Evolutionary conservation across 2,113 vertebrate species (phyloP).

Genomic region (Phainopepla nitens): DNA sequence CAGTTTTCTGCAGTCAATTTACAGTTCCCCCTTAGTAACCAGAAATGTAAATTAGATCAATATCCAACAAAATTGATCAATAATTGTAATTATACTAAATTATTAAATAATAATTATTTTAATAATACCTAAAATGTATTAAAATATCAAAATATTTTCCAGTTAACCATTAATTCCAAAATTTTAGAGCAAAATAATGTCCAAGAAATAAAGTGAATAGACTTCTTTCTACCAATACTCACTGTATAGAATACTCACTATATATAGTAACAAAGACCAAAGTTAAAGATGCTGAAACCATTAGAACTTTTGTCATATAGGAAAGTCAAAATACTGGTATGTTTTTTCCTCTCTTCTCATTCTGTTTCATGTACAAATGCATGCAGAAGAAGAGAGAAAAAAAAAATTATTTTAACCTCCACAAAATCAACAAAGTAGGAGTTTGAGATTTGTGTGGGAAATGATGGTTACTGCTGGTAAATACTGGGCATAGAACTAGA

Average conservation of each 20-base stretch:
- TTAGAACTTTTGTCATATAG: not conserved
- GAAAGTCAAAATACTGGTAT: not conserved
- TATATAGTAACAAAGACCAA: not conserved
- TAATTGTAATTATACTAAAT: not conserved
- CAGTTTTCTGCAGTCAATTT: not conserved
- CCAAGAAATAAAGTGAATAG: not conserved
- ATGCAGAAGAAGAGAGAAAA: not conserved
- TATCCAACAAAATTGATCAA: not conserved
- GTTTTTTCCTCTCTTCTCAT: not conserved
- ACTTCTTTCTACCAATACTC: not conserved
- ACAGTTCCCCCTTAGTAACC: not conserved
- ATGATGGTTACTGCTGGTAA: not conserved
- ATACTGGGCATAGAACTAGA: not conserved
- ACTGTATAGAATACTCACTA: not conserved
- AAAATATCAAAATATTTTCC: not conserved
- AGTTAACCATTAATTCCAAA: too few relatives aligned
- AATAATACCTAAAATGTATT: not conserved
- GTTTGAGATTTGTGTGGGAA: not conserved
- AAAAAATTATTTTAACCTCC: not conserved
- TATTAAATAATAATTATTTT: not conserved
- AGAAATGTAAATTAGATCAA: not conserved
- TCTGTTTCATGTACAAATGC: not conserved
- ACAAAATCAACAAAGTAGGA: not conserved
- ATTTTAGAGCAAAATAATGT: not conserved
- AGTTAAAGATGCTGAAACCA: not conserved